Percentiles rank a stretch among this genome's conserved stretches.
Conservation (phyloP, 2,113 vertebrate genomes). For the Macrotis lagotis region DNA sequence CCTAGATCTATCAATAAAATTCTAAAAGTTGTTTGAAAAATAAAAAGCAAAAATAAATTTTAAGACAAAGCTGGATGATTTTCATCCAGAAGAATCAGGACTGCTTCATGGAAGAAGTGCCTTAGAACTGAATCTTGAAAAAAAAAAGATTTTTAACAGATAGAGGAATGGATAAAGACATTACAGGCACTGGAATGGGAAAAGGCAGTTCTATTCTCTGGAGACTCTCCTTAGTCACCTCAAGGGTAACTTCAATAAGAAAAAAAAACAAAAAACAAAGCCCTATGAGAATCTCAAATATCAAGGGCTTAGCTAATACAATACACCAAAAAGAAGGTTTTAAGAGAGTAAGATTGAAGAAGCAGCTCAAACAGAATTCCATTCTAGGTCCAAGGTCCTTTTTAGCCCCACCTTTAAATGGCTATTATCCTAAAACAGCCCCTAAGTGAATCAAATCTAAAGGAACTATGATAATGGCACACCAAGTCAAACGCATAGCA, state of each 20-base stretch:
- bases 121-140: background rate
- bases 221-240: background rate
- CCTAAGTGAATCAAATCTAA: background rate
- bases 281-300: background rate
- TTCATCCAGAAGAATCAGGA: background rate
- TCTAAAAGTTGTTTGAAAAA: background rate
- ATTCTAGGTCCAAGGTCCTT: background rate
- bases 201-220: background rate
- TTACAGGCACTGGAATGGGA: background rate
- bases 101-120: background rate
- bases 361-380: background rate
- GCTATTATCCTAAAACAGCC: background rate
- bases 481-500: background rate
- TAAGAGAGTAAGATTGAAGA: conserved; percentile 10
- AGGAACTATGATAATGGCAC: background rate
- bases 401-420: background rate
- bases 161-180: background rate
- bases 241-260: background rate
- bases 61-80: background rate
- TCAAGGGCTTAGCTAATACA: background rate
- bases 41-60: background rate
- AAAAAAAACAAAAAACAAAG: background rate
- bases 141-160: background rate
- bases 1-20: background rate
- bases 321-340: background rate